Conservation (phyloP, 2,797 vertebrate genomes). For the Microchirus variegatus region DNA sequence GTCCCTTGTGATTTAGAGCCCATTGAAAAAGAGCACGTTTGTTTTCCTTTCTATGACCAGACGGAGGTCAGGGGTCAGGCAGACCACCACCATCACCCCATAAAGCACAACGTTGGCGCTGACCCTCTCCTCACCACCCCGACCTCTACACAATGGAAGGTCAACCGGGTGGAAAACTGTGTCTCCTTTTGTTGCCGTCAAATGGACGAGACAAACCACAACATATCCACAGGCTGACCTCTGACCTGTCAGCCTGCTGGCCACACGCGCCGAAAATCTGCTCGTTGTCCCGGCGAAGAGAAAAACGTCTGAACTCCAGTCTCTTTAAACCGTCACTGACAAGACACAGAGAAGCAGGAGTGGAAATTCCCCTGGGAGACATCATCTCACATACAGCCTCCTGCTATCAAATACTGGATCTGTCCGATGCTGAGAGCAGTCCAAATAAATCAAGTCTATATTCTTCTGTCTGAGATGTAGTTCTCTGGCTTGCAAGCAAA, state of each 20-base stretch:
- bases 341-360: not conserved
- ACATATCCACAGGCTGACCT: slow-evolving; percentile 56
- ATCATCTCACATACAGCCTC: too few species aligned
- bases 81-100: slow-evolving; percentile 48
- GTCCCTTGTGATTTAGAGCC: slow-evolving; percentile 48
- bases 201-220: slow-evolving; percentile 52
- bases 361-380: too few species aligned
- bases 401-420: too few species aligned
- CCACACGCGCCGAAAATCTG: slow-evolving; percentile 17
- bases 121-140: slow-evolving; percentile 37
- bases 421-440: too few species aligned
- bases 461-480: too few species aligned
- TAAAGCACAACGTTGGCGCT: slow-evolving; percentile 50
- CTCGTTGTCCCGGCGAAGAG: slow-evolving; percentile 6
- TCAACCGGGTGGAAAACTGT: slow-evolving; percentile 58
- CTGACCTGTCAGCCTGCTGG: slow-evolving; percentile 43
- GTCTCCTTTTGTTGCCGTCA: slow-evolving; percentile 47
- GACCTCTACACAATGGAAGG: slow-evolving; percentile 60
- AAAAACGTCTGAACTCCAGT: slow-evolving; percentile 6
- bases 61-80: slow-evolving; percentile 52
- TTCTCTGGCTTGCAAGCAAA: too few species aligned
- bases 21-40: slow-evolving; percentile 64
- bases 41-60: slow-evolving; percentile 51
- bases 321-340: too few species aligned
- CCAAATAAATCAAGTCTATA: too few species aligned